A percentile compares a stretch with the other conserved stretches of the same genome.
These are phyloP conservation scores for Drosophila triauraria DNA, from an alignment of 1,140 invertebrate genomes.

Conservation along the genomic window DNA sequence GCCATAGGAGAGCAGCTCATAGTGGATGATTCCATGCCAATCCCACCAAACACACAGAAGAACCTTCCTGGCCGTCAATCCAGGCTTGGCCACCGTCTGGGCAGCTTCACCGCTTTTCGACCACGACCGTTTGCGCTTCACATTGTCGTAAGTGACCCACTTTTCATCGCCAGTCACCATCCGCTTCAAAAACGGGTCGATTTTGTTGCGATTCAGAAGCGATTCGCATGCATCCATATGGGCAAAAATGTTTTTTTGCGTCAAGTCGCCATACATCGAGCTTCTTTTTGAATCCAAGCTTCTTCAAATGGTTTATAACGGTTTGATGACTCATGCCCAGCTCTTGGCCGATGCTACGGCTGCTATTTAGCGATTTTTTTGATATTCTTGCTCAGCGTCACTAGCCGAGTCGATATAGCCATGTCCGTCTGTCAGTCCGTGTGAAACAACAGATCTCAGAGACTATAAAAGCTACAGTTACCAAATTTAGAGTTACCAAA, in stretches of 20 bases:
- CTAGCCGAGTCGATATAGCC: too few species aligned
- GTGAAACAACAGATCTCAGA: too few species aligned
- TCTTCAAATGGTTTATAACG: not conserved
- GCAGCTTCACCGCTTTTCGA: constrained; percentile 33
- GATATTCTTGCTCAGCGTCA: too few species aligned
- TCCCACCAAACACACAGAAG: constrained; percentile 38
- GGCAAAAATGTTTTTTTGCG: too few species aligned
- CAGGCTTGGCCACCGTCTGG: constrained; percentile 8
- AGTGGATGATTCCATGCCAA: constrained; percentile 60
- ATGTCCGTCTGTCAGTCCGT: too few species aligned
- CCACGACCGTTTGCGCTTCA: constrained; percentile 61
- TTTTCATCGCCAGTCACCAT: constrained; percentile 51
- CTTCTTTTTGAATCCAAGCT: too few species aligned
- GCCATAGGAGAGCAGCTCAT: constrained; percentile 69
- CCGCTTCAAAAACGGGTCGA: constrained; percentile 27
- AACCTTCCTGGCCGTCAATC: not conserved
- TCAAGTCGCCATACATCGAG: too few species aligned
- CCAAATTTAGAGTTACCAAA: too few species aligned
- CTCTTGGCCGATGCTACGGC: too few species aligned
- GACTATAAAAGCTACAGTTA: too few species aligned
- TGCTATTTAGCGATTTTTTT: too few species aligned
- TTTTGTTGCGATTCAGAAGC: constrained; percentile 31
- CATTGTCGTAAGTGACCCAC: constrained; percentile 67
- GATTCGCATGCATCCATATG: constrained; percentile 9
- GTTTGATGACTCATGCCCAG: not conserved